phyloP scores from a whole-genome alignment of 2,797 vertebrate species.

The Chromis chromis region DNA sequence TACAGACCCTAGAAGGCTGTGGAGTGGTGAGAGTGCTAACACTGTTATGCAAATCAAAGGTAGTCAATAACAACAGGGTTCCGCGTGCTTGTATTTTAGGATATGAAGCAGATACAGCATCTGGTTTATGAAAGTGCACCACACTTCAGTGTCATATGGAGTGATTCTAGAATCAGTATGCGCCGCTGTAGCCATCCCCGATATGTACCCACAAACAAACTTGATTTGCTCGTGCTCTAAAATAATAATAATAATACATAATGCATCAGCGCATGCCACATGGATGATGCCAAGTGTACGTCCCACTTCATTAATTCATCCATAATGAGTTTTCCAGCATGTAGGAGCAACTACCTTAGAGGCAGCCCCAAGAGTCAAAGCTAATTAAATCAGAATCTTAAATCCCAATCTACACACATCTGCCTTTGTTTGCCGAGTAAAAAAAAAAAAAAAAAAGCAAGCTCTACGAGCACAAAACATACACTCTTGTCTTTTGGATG shows the following conservation, averaged over 20 bases:
- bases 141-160: conserved; percentile 5
- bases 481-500: conserved; percentile 1
- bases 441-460: conserved; percentile 38
- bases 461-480: conserved; percentile 35
- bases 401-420: conserved; percentile 76
- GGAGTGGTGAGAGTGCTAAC: background rate
- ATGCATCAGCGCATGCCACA: conserved; percentile 79
- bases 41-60: conserved; percentile 49
- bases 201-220: conserved; percentile 51
- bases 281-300: conserved; percentile 77
- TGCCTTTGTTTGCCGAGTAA: conserved; percentile 77
- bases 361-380: conserved; percentile 75
- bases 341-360: conserved; percentile 80
- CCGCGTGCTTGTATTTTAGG: background rate
- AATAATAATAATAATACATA: conserved; percentile 79
- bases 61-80: conserved; percentile 26
- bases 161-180: conserved; percentile 36
- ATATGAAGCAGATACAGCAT: conserved; percentile 2
- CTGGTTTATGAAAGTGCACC: background rate
- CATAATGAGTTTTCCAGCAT: conserved; percentile 83
- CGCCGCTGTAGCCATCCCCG: conserved; percentile 40
- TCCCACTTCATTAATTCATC: conserved; percentile 84
- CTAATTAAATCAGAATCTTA: conserved; percentile 84
- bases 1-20: background rate
- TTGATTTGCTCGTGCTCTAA: conserved; percentile 62